Evolutionary conservation across 1,140 invertebrate genomes (phyloP).

Genomic region (Diachasmimorpha longicaudata): DNA sequence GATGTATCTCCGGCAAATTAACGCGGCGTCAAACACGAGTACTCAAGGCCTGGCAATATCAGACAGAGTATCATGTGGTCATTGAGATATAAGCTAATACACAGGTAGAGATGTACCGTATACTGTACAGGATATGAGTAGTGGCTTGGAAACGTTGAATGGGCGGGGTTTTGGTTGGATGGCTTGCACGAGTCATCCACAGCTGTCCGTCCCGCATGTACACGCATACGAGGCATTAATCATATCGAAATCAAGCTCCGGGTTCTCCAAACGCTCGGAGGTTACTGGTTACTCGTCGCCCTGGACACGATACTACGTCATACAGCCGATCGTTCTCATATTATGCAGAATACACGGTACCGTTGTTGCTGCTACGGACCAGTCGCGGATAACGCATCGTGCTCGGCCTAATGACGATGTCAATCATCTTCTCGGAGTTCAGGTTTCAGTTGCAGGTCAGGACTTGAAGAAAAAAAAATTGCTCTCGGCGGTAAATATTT

Average conservation of each 20-base stretch:
- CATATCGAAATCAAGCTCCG: slow-evolving; percentile 45
- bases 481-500: too few relatives aligned
- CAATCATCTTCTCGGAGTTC: background rate
- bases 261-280: slow-evolving; percentile 4
- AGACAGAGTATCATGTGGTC: slow-evolving; percentile 7
- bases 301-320: background rate
- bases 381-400: background rate
- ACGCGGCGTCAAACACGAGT: slow-evolving; percentile 22
- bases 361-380: background rate
- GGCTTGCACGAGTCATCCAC: slow-evolving; percentile 41
- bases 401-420: background rate
- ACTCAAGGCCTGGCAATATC: slow-evolving; percentile 1
- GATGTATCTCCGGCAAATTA: background rate
- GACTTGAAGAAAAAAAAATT: too few relatives aligned
- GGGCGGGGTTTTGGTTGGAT: background rate
- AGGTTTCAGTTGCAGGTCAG: background rate
- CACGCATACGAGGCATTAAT: slow-evolving; percentile 46
- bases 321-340: background rate
- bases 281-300: background rate
- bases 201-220: slow-evolving; percentile 43
- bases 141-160: slow-evolving; percentile 25
- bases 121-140: slow-evolving; percentile 1
- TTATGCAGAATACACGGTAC: background rate
- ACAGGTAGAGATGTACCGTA: background rate
- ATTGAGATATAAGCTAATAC: slow-evolving; percentile 24